A percentile compares a stretch with the other conserved stretches of the same genome.
Conservation (phyloP, 2,888 invertebrate genomes). For the Drosophila pegasa region DNA sequence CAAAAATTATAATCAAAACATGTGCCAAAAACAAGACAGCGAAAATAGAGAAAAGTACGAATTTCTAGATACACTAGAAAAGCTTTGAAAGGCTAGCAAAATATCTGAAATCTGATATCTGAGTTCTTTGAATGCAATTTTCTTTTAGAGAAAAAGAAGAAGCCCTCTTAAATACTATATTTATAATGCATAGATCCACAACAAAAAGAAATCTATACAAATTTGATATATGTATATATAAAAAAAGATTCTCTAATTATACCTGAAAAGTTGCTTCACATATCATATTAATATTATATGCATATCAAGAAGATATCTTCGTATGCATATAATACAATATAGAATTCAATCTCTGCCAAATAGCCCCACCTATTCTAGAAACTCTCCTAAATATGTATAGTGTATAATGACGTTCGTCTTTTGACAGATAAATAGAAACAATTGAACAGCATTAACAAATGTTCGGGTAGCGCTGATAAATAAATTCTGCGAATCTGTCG, state of each 20-base stretch:
- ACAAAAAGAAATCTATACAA: too few species aligned
- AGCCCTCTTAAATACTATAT: too few species aligned
- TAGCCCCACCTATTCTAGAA: too few species aligned
- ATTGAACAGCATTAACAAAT: constrained; percentile 73
- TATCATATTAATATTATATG: too few species aligned
- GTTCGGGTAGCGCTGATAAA: constrained; percentile 64
- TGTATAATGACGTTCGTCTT: constrained; percentile 50
- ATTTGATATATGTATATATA: too few species aligned
- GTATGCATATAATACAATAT: too few species aligned
- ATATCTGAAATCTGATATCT: background rate
- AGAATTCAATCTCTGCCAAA: too few species aligned
- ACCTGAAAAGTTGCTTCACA: background rate
- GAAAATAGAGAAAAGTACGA: constrained; percentile 1
- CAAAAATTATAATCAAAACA: constrained; percentile 77
- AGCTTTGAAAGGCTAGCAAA: background rate
- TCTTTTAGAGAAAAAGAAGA: too few species aligned
- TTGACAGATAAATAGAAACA: constrained; percentile 69
- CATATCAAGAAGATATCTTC: too few species aligned
- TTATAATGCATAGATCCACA: too few species aligned
- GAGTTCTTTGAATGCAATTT: too few species aligned
- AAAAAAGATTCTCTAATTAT: too few species aligned
- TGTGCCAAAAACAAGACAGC: constrained; percentile 56
- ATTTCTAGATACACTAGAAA: constrained; percentile 28
- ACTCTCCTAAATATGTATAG: background rate
- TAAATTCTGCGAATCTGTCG: constrained; percentile 73